Evolutionary conservation across 2,888 invertebrate genomes (phyloP).

Genomic region (Bombyx huttoni): DNA sequence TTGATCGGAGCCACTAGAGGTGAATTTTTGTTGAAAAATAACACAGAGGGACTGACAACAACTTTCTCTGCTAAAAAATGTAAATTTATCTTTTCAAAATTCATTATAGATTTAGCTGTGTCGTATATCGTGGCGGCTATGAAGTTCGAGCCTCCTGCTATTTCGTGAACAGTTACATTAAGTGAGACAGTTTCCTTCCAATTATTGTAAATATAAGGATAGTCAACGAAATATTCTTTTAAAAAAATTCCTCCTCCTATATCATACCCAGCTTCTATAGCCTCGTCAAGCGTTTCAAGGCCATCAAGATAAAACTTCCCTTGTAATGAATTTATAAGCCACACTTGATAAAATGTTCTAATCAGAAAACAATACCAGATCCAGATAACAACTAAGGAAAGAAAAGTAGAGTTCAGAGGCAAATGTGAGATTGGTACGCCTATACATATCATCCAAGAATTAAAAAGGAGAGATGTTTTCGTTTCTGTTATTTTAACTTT

Average conservation of each 20-base stretch:
- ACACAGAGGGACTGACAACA: slow-evolving; percentile 28
- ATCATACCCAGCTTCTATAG: slow-evolving; percentile 28
- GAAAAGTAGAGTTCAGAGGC: slow-evolving; percentile 28
- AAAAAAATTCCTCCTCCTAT: slow-evolving; percentile 42
- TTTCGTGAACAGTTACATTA: slow-evolving; percentile 24
- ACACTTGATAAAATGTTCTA: slow-evolving; percentile 50
- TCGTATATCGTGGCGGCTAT: slow-evolving; percentile 39
- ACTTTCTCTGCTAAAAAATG: slow-evolving; percentile 33
- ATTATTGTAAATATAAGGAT: slow-evolving; percentile 30
- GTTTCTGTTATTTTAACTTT: slow-evolving; percentile 10
- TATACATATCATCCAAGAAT: slow-evolving; percentile 47
- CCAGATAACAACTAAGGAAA: slow-evolving; percentile 36
- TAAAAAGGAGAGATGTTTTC: slow-evolving; percentile 25
- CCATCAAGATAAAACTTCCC: slow-evolving; percentile 30
- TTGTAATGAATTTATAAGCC: slow-evolving; percentile 42
- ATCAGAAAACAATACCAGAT: slow-evolving; percentile 46
- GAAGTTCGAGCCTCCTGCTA: slow-evolving; percentile 35
- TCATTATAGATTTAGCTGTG: slow-evolving; percentile 22
- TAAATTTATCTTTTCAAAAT: slow-evolving; percentile 19
- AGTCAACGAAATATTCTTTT: slow-evolving; percentile 39
- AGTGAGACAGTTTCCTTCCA: slow-evolving; percentile 28
- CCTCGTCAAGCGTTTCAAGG: slow-evolving; percentile 37
- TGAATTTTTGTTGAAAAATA: slow-evolving; percentile 51
- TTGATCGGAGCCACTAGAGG: slow-evolving; percentile 30
- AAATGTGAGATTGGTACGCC: slow-evolving; percentile 31